Base-by-base conservation (phyloP, 2,888 invertebrate genomes). In the Parapristionchus giblindavisi region DNA sequence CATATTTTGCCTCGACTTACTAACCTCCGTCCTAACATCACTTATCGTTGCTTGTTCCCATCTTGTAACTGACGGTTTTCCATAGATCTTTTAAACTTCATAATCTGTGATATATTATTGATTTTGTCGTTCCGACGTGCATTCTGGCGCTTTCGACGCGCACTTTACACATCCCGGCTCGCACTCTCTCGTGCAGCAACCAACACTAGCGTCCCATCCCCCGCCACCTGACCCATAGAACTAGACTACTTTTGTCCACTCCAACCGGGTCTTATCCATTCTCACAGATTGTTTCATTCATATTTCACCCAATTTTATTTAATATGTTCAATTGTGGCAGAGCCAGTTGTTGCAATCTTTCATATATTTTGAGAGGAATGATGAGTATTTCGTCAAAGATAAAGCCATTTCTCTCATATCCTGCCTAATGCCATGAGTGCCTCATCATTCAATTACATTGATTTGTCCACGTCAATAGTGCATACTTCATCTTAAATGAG, bases 331-430 rank as follows among this genome's bases (percentile, higher is more conserved):
- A 14, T 43, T 8, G 8, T 65, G 63, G 63, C 63, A 40, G 63
- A 65, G 63, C 63, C 68, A 52, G n/a, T 34, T 27, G 27, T n/a
- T n/a, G n/a, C n/a, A n/a, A n/a, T n/a, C n/a, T n/a, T n/a, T n/a
- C n/a, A n/a, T n/a, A n/a, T n/a, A 38, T 32, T 48, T 52, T 68
- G 70, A 73, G 61, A 73, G 73, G 6, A 24, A 61, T 73, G 73
- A 73, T 61, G 73, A 73, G 34, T 51, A 61, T 48, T 73, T 73
- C 6, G 11, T n/a, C 17, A 29, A 54, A 36, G 27, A 51, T 52
- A 52, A 73, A 73, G 52, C 73, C 73, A 73, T 73, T 73, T 73
- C 73, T 73, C 60, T 58, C 63, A 65, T 14, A 5, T 17, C 1
- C n/a, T n/a, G n/a, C n/a, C n/a, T n/a, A n/a, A n/a, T n/a, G n/a